Base-by-base conservation (phyloP, 2,113 vertebrate species). In the Atlantisia rogersi region DNA sequence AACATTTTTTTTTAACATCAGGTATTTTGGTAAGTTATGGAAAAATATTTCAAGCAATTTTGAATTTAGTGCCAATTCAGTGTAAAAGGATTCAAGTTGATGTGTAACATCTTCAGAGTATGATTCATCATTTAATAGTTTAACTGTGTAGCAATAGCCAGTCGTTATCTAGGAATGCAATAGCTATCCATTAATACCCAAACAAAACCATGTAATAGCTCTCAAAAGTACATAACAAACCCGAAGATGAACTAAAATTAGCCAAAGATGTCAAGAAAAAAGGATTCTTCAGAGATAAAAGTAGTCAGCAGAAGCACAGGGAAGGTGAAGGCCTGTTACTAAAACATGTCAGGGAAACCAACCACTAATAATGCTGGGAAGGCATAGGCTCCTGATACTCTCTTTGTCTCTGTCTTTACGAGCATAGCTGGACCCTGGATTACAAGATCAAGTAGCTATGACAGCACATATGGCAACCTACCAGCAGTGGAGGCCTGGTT, bases 391-490 rank as follows among this genome's bases (percentile, higher is more conserved):
- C 64, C 24, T 5, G 5, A 9, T 65, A 32, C 12, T 42, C 32
- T 44, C 3, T 74, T 63, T 68, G 11, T 6, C 11, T 24, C 10
- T 74, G 5, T 37, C 24, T 48, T 59, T 60, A 26, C 19, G 3
- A 1, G 26, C 26, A 60, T 7, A 59, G 11, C 15, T 60, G 22
- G 8, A 55, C 11, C 11, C 37, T 15, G 40, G 42, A 58, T 31
- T 29, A 59, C n/a, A 53, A 53, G 37, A 53, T n/a, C 18, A 29
- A 21, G 25, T 5, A 59, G 25, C 12, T 69, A 35, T 3, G 6
- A 32, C 16, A 77, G 31, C 4, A 3, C 8, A 20, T 1, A 4
- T 42, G 12, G 42, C 17, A 9, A 39, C 7, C 0, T 18, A 32
- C 6, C 32, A 73, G 53, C 1, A 28, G 20, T 13, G 9, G n/a